These are phyloP conservation scores for Protosalanx chinensis DNA, from an alignment of 2,797 vertebrate genomes.

Conservation along the genomic window DNA sequence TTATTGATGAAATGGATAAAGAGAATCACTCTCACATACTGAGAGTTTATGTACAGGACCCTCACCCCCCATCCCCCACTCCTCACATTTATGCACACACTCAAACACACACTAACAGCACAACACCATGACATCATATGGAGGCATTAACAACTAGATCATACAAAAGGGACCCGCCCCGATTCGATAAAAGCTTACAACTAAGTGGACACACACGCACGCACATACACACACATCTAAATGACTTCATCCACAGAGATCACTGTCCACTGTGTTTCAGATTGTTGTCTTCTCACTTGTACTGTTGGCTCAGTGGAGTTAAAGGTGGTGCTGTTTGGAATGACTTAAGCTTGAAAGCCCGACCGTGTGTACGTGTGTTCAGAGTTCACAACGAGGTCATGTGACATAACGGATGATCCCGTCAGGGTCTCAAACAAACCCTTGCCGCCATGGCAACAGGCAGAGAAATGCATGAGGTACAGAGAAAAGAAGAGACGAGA, in stretches of 20 bases:
- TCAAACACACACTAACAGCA: constrained; percentile 1
- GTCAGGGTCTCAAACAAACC: constrained; percentile 53
- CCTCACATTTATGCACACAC: constrained; percentile 8
- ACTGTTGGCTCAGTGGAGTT: constrained; percentile 11
- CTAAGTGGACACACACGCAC: constrained; percentile 12
- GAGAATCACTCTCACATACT: constrained; percentile 38
- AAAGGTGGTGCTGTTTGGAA: constrained; percentile 38
- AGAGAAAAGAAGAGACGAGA: neutral
- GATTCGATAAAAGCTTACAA: neutral
- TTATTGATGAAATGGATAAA: constrained; percentile 2
- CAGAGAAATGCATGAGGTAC: constrained; percentile 50
- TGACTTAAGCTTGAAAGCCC: constrained; percentile 44
- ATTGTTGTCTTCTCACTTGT: neutral
- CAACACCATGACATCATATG: constrained; percentile 7
- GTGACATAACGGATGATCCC: constrained; percentile 65
- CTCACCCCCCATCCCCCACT: neutral
- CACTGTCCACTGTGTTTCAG: neutral
- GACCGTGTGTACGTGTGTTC: constrained; percentile 21
- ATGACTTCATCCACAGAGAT: constrained; percentile 51
- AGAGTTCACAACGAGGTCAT: constrained; percentile 61
- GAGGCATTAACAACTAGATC: constrained; percentile 1
- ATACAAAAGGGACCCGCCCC: neutral
- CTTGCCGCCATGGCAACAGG: constrained; percentile 53
- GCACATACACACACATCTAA: constrained; percentile 31
- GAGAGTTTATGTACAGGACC: neutral